A percentile compares a stretch with the other conserved stretches of the same genome.
Conservation (phyloP, 2,797 vertebrate genomes). For the Enteromius anoplus region DNA sequence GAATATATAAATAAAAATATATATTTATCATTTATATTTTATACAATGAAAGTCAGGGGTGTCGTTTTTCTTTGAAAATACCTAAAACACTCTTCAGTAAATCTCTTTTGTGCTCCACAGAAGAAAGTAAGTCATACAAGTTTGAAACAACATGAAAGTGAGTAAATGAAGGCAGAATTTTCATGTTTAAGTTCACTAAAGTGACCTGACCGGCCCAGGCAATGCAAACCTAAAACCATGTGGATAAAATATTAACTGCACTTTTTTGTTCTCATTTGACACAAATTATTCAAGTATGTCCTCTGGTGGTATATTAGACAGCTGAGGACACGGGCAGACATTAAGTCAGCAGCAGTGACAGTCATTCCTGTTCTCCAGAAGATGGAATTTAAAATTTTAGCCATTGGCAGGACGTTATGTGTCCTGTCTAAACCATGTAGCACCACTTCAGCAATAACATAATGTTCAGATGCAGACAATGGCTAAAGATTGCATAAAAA, state of each 20-base stretch:
- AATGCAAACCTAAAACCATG: slow-evolving; percentile 4
- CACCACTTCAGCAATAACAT: slow-evolving; percentile 4
- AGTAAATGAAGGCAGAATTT: not conserved
- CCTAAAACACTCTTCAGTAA: not conserved
- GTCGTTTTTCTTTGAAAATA: not conserved
- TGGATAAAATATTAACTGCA: slow-evolving; percentile 28
- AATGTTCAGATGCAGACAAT: slow-evolving; percentile 12
- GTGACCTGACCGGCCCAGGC: not conserved
- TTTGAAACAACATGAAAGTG: not conserved
- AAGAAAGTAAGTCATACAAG: not conserved
- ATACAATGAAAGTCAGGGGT: not conserved
- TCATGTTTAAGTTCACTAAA: not conserved
- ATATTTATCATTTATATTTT: not conserved
- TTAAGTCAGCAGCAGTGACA: slow-evolving; percentile 6
- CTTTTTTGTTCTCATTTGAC: not conserved
- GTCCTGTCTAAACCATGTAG: slow-evolving; percentile 10
- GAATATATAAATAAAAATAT: too few species aligned
- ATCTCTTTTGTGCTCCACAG: not conserved
- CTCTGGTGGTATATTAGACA: slow-evolving; percentile 32
- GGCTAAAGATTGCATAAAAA: slow-evolving; percentile 22
- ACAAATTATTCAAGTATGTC: slow-evolving; percentile 33
- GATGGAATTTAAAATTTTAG: slow-evolving; percentile 24
- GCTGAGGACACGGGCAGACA: slow-evolving; percentile 6
- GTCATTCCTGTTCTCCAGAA: slow-evolving; percentile 12
- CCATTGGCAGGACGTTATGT: slow-evolving; percentile 7